Evolutionary conservation across 2,888 invertebrate species (phyloP), one percentile per base, ranked within the genome.

Genomic region (Acanthococcus lagerstroemiae): DNA sequence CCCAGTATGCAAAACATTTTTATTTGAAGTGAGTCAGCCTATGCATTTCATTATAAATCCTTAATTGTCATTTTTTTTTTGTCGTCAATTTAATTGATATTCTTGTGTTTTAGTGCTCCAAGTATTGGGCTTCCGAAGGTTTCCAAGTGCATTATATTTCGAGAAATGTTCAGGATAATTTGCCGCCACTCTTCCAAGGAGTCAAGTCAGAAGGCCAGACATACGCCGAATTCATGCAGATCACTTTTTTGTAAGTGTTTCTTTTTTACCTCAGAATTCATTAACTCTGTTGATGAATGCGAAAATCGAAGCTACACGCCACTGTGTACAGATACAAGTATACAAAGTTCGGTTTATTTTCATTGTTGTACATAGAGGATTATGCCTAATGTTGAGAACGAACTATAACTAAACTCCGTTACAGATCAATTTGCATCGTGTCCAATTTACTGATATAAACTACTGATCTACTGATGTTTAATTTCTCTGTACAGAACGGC

Each of bases 51-150:
- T 9, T 37, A 37, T 3, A 37, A 37, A 37, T n/a, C n/a, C n/a
- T n/a, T n/a, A n/a, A n/a, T n/a, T n/a, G n/a, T n/a, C n/a, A n/a
- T n/a, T n/a, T n/a, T n/a, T n/a, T n/a, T n/a, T n/a, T n/a, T n/a
- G n/a, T n/a, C n/a, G n/a, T n/a, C n/a, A n/a, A n/a, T n/a, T n/a
- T n/a, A n/a, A n/a, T n/a, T n/a, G n/a, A n/a, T n/a, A n/a, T n/a
- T 52, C 3, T 9, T 26, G n/a, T 30, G 19, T 52, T 63, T 9
- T 48, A 63, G 63, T 63, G 63, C 21, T 22, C 50, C 22, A 63
- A 54, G 17, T 63, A 63, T 44, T 52, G 30, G 63, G 63, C 63
- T 17, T 63, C 63, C 2, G 54, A 63, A 63, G 63, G 63, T 6
- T 37, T n/a, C 17, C 63, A 30, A 12, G 63, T 63, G 4, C 24